phyloP scores from a whole-genome alignment of 2,888 invertebrate species.

The Crepidodera aurea region DNA sequence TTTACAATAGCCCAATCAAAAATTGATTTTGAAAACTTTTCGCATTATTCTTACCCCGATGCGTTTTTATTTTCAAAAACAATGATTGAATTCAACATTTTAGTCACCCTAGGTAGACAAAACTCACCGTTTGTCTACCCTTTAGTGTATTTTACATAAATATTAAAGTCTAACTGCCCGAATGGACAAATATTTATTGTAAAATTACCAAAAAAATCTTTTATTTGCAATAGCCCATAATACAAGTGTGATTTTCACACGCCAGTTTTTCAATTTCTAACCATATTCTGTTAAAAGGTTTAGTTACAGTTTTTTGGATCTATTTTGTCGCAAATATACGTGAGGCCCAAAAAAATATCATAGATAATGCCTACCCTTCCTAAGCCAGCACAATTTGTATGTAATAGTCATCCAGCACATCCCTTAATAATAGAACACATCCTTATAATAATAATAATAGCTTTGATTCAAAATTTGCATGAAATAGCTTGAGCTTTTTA shows the following conservation, averaged over 20 bases:
- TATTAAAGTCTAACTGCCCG: slow-evolving; percentile 62
- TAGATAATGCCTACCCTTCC: slow-evolving; percentile 23
- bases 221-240: slow-evolving; percentile 63
- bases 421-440: too few species aligned
- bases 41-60: slow-evolving; percentile 32
- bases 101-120: slow-evolving; percentile 43
- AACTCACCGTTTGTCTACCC: slow-evolving; percentile 32
- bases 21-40: slow-evolving; percentile 43
- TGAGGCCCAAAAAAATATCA: slow-evolving; percentile 53
- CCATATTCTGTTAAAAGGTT: slow-evolving; percentile 52
- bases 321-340: slow-evolving; percentile 40
- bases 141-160: slow-evolving; percentile 62
- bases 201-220: slow-evolving; percentile 60
- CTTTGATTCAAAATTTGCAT: slow-evolving; percentile 15
- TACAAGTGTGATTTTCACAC: slow-evolving; percentile 51
- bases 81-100: slow-evolving; percentile 53
- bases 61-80: slow-evolving; percentile 45
- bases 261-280: slow-evolving; percentile 54
- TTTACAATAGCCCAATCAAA: slow-evolving; percentile 61
- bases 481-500: too few species aligned
- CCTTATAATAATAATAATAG: too few species aligned
- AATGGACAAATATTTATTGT: slow-evolving; percentile 63
- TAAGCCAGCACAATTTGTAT: not conserved
- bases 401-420: not conserved
- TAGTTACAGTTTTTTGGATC: slow-evolving; percentile 49